Conservation (phyloP, 2,797 vertebrate genomes). For the Podarcis siculus region DNA sequence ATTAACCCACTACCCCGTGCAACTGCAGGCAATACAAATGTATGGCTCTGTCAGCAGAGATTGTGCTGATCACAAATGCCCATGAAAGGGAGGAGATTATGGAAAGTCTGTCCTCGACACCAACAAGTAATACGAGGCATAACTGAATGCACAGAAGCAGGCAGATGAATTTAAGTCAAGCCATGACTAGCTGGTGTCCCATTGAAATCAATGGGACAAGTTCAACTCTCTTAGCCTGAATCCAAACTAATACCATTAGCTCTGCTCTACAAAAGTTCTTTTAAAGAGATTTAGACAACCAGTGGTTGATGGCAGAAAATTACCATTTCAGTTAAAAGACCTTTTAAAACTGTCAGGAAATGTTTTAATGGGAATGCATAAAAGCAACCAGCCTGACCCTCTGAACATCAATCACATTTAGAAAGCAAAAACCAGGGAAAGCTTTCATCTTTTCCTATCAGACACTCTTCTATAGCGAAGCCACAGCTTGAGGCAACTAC, state of each 20-base stretch:
- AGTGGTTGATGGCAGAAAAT: slow-evolving; percentile 22
- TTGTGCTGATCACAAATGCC: neutral
- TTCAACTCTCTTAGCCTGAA: neutral
- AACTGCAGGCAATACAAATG: neutral
- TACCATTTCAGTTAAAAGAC: slow-evolving; percentile 19
- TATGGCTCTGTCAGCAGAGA: neutral
- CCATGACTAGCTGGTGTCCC: neutral
- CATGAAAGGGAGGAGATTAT: neutral
- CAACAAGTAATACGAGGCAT: neutral
- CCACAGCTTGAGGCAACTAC: slow-evolving; percentile 58
- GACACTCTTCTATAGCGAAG: slow-evolving; percentile 37
- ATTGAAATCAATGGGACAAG: neutral
- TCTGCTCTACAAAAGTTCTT: neutral
- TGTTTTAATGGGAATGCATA: slow-evolving; percentile 42
- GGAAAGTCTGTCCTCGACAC: neutral
- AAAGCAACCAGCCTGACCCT: slow-evolving; percentile 54
- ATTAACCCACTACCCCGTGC: neutral
- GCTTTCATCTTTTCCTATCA: slow-evolving; percentile 67
- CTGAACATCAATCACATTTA: slow-evolving; percentile 52
- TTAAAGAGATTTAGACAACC: neutral
- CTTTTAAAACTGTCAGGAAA: slow-evolving; percentile 27
- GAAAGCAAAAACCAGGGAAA: slow-evolving; percentile 62
- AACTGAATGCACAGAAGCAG: neutral
- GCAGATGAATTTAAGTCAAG: neutral
- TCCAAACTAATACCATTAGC: neutral